phyloP scores from a whole-genome alignment of 1,140 invertebrate genomes.

The Zaprionus ornatus region DNA sequence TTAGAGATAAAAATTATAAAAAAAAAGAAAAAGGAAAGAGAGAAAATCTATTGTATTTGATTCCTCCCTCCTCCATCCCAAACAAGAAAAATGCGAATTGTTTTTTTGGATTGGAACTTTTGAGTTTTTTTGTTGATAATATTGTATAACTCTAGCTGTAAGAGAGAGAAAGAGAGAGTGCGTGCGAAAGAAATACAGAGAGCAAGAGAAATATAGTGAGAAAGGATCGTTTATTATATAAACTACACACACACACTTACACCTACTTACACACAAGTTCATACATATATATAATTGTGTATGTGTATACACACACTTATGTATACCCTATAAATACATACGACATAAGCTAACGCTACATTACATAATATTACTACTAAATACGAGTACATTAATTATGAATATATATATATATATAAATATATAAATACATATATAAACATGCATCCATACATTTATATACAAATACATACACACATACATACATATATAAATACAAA shows the following conservation, averaged over 20 bases:
- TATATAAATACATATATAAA: conserved; percentile 31
- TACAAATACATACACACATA: conserved; percentile 28
- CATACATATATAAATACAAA: conserved; percentile 16
- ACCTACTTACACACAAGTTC: conserved; percentile 44
- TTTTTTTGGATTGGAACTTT: conserved; percentile 63
- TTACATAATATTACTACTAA: conserved; percentile 76
- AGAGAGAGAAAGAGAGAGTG: conserved; percentile 18
- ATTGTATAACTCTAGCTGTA: conserved; percentile 61
- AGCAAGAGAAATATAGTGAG: conserved; percentile 31
- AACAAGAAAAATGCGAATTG: conserved; percentile 28
- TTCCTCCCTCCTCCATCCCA: background rate
- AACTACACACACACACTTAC: conserved; percentile 61
- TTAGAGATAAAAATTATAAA: conserved; percentile 26
- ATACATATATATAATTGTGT: conserved; percentile 36
- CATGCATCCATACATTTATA: conserved; percentile 8
- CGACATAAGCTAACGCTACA: conserved; percentile 76
- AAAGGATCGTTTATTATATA: conserved; percentile 78
- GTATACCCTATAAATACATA: conserved; percentile 58
- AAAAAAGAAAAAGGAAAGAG: conserved; percentile 1
- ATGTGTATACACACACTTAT: conserved; percentile 59
- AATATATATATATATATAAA: conserved; percentile 41
- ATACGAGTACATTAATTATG: conserved; percentile 49
- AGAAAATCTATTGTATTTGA: conserved; percentile 7
- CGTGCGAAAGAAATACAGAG: conserved; percentile 21
- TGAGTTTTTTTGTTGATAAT: conserved; percentile 74